Evolutionary conservation across 2,797 vertebrate genomes (phyloP), one percentile per base, ranked within the genome.

Genomic region (Alfaro cultratus): DNA sequence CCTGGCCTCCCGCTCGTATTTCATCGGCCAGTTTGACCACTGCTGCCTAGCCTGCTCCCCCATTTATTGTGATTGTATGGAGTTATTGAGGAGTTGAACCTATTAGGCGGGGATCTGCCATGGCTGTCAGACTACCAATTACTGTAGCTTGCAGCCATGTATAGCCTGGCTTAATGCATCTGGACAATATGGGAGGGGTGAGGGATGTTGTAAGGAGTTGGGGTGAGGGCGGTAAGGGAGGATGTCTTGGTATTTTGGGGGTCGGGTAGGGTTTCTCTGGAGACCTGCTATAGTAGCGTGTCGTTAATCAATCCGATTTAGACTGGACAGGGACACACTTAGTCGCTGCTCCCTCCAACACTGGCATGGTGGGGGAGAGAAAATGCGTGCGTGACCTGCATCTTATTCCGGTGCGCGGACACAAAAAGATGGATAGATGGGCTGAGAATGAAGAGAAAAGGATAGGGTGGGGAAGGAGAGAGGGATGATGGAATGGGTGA

Each of bases 291-390:
- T 88, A 92, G 93, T 92, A 92, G 91, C 90, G 83, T 49, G 81
- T 93, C 91, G 91, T 95, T 96, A 96, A 96, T 96, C 95, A 95
- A 96, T 96, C 95, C 91, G 94, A 95, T 96, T 96, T 95, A 95
- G 94, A 89, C 87, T 73, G 92, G 95, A 96, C 94, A 94, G 94
- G 93, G 93, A 96, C 94, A 94, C 91, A 94, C 94, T 93, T 94
- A 95, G 94, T 90, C 80, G 89, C 89, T 85, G 86, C 93, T 93
- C 89, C 89, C 80, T 73, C 92, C 86, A 91, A 90, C 92, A 91
- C 89, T 82, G 88, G 86, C 83, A 79, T 68, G 87, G 88, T 74
- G 75, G 88, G 81, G 86, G 84, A 83, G 86, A 89, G 86, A 92
- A 90, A 92, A 90, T 31, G 88, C 77, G 92, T 85, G 88, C 94